These are phyloP conservation scores for Nomada lathburiana DNA, from an alignment of 2,888 invertebrate species.

Conservation along the genomic window DNA sequence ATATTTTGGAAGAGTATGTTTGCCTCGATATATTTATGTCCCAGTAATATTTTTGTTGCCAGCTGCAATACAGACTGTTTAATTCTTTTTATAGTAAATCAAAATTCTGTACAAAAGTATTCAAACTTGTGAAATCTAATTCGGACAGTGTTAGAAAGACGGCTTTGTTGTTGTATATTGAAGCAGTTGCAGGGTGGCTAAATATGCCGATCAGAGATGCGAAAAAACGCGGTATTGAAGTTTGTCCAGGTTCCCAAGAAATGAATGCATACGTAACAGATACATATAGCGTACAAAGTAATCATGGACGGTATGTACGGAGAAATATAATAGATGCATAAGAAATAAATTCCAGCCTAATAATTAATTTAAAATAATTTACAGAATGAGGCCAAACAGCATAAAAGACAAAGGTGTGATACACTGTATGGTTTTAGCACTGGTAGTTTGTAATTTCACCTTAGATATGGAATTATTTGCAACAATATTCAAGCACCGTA, in stretches of 20 bases:
- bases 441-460: constrained; percentile 75
- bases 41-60: not conserved
- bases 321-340: not conserved
- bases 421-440: constrained; percentile 78
- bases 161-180: constrained; percentile 77
- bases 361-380: constrained; percentile 50
- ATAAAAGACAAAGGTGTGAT: constrained; percentile 79
- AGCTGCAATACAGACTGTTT: not conserved
- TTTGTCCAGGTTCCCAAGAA: constrained; percentile 72
- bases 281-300: constrained; percentile 74
- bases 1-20: constrained; percentile 66
- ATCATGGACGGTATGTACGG: constrained; percentile 75
- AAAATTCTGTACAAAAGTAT: constrained; percentile 69
- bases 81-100: constrained; percentile 63
- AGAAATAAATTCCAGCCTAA: not conserved
- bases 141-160: constrained; percentile 69
- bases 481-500: constrained; percentile 67
- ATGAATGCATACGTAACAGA: constrained; percentile 74
- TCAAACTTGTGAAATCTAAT: constrained; percentile 61
- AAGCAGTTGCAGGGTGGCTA: constrained; percentile 76
- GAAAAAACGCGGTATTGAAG: constrained; percentile 66
- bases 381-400: constrained; percentile 76
- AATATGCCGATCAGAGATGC: constrained; percentile 72
- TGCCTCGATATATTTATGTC: constrained; percentile 2
- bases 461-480: constrained; percentile 78